Conservation (phyloP, 1,140 invertebrate species). For the Hermetia illucens region DNA sequence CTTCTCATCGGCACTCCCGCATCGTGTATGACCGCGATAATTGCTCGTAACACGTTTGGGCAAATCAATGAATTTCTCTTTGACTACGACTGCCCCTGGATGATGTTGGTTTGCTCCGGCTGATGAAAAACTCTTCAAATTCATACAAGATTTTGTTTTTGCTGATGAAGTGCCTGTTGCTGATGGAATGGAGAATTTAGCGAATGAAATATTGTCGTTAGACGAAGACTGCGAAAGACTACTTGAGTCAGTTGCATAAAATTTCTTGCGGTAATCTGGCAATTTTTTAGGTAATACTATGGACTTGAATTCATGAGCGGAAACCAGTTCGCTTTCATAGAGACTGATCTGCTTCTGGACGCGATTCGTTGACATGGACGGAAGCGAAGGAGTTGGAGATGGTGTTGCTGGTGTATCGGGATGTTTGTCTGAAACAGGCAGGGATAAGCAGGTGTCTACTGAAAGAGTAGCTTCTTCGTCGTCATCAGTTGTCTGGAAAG, state of each 20-base stretch:
- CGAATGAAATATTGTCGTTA: constrained; percentile 25
- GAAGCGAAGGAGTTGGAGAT: constrained; percentile 19
- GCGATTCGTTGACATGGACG: constrained; percentile 11
- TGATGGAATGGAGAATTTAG: constrained; percentile 15
- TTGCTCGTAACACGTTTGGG: constrained; percentile 32
- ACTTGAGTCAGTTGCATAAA: constrained; percentile 12
- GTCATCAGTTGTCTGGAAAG: constrained; percentile 14
- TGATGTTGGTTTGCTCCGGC: constrained; percentile 4
- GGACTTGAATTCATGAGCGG: constrained; percentile 9
- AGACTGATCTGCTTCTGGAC: constrained; percentile 27
- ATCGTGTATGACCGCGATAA: constrained; percentile 29
- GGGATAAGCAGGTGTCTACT: constrained; percentile 27
- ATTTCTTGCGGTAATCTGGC: constrained; percentile 19
- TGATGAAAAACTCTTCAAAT: constrained; percentile 16
- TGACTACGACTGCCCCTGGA: constrained; percentile 30
- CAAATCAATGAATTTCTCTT: constrained; percentile 34
- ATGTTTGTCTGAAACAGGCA: constrained; percentile 17
- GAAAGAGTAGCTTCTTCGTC: constrained; percentile 38
- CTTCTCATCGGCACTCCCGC: not conserved
- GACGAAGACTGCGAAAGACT: constrained; percentile 22
- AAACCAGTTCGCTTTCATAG: constrained; percentile 14
- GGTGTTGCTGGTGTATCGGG: too few relatives aligned
- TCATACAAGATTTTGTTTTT: constrained; percentile 25
- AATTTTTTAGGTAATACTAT: constrained; percentile 13
- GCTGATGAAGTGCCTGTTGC: constrained; percentile 14